Percentiles rank a stretch among this genome's conserved stretches.
These are phyloP conservation scores for Nowickia ferox DNA, from an alignment of 2,888 invertebrate genomes.

Conservation along the genomic window DNA sequence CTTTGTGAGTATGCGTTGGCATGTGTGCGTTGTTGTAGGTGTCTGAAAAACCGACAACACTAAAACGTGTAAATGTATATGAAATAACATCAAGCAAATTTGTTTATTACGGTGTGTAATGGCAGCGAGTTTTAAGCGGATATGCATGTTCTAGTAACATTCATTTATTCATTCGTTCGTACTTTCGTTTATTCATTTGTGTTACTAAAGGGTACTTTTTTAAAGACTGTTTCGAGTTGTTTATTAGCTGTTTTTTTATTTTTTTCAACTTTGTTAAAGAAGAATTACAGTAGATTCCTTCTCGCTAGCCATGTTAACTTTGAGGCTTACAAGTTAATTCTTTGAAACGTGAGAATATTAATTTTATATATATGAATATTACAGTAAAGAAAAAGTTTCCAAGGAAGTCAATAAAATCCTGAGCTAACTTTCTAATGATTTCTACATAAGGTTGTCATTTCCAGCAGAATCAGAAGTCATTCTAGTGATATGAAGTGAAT, in stretches of 20 bases:
- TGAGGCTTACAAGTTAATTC: too few species aligned
- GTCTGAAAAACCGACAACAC: slow-evolving; percentile 16
- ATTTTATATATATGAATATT: too few species aligned
- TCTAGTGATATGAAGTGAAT: too few species aligned
- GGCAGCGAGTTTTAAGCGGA: slow-evolving; percentile 55
- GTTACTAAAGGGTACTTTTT: background rate
- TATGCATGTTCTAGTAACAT: slow-evolving; percentile 52
- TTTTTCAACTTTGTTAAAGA: background rate
- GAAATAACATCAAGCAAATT: slow-evolving; percentile 49
- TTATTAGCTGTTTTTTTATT: background rate
- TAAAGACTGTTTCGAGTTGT: background rate
- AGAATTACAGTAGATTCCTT: too few species aligned
- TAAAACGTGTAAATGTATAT: slow-evolving; percentile 46
- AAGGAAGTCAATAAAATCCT: too few species aligned
- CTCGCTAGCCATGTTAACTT: too few species aligned
- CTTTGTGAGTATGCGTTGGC: slow-evolving; percentile 52
- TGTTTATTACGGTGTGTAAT: slow-evolving; percentile 58
- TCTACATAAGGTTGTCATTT: too few species aligned
- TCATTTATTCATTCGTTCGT: slow-evolving; percentile 36
- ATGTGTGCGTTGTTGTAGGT: slow-evolving; percentile 22
- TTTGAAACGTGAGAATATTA: too few species aligned
- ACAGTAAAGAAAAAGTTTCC: too few species aligned
- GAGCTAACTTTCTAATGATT: too few species aligned
- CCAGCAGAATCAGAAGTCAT: too few species aligned
- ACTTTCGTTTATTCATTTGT: slow-evolving; percentile 29